Base-by-base conservation (phyloP, 92 coral and sea anemone species). In the Zoanthus sansibaricus region DNA sequence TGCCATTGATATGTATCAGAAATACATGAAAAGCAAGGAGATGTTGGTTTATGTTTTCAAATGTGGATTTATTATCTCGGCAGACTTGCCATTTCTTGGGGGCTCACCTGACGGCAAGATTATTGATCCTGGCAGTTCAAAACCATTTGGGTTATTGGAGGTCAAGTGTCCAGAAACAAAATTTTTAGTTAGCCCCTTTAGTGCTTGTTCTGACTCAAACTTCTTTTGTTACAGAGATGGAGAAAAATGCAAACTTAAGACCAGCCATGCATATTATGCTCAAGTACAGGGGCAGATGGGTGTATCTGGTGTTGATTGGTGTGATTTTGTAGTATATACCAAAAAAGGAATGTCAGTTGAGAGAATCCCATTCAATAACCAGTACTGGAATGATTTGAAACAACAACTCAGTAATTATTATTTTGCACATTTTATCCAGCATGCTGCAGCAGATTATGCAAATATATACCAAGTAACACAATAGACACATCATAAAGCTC, bases 281-380 rank as follows among this genome's bases (percentile, higher is more conserved):
- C 90, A 87, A 49, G 79, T 87, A 21, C 86, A 87, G 32, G 82
- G 86, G 20, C 90, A 87, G 44, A 9, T 79, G 37, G 90, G 82
- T 17, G 64, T 72, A 9, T 79, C 86, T 9, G 71, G 51, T n/a
- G 80, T 55, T 4, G 17, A 64, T 8, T 87, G 90, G 90, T 94
- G 98, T 72, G 98, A 92, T 74, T 94, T 94, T 87, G 84, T 92
- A 45, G 87, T 92, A 5, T 94, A 92, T 30, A 95, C 96, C 30
- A 55, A 64, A 33, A 73, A 61, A 51, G 96, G 98, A 30, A 73
- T 95, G 90, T 83, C 89, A 56, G 82, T 91, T 87, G 91, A 95
- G 75, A 83, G 98, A 51, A 92, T 92, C 69, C 82, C 72, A 54
- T 82, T 82, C 30, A 76, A 91, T 77, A 51, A 20, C 6, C 90